Evolutionary conservation across 2,888 invertebrate genomes (phyloP).

Genomic region (Furcula furcula): DNA sequence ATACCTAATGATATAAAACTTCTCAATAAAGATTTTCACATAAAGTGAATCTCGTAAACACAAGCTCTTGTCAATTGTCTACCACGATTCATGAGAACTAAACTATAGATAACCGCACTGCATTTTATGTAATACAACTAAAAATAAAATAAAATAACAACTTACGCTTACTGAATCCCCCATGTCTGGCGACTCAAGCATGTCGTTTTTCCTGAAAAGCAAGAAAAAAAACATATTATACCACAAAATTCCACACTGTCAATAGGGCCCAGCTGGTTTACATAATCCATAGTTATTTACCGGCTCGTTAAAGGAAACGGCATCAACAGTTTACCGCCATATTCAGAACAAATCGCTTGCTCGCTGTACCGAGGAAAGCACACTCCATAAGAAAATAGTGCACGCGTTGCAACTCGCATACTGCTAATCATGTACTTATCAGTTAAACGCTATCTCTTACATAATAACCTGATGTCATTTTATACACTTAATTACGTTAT

Average conservation of each 20-base stretch:
- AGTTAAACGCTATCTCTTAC: conserved; percentile 16
- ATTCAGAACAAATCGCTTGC: conserved; percentile 61
- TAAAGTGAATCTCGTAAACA: no score
- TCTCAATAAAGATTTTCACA: no score
- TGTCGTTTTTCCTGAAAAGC: conserved; percentile 57
- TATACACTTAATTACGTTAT: not conserved
- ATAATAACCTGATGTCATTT: not conserved
- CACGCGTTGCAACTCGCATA: conserved; percentile 29
- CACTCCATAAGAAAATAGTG: conserved; percentile 49
- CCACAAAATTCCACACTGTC: no score
- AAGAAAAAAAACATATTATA: conserved; percentile 17
- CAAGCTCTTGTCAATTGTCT: no score
- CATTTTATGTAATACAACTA: no score
- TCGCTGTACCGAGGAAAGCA: conserved; percentile 60
- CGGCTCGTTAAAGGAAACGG: conserved; percentile 58
- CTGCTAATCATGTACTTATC: conserved; percentile 28
- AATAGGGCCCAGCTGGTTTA: conserved; percentile 25
- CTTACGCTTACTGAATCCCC: conserved; percentile 52
- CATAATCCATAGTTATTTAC: conserved; percentile 46
- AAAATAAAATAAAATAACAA: no score
- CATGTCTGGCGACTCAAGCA: conserved; percentile 38
- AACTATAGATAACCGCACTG: no score
- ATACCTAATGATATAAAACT: no score
- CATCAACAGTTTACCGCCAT: conserved; percentile 44
- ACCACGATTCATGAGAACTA: no score